Evolutionary conservation across 2,888 invertebrate species (phyloP).

Genomic region (Torymus aiolomorphi): DNA sequence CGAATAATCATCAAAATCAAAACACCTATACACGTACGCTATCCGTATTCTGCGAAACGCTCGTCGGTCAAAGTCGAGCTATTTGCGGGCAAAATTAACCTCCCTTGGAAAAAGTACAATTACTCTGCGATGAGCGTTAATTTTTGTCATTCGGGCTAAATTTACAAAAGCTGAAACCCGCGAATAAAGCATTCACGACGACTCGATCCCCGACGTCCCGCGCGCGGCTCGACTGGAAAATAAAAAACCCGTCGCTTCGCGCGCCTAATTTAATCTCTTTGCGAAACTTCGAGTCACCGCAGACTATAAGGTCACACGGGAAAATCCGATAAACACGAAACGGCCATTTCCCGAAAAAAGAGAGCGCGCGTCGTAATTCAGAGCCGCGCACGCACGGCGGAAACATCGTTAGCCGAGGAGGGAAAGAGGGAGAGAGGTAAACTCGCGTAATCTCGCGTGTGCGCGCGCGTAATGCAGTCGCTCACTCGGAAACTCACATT

Average conservation of each 20-base stretch:
- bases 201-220: background rate
- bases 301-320: background rate
- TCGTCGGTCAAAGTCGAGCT: too few relatives aligned
- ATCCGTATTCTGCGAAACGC: too few relatives aligned
- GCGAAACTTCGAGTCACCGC: background rate
- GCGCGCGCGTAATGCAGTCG: slow-evolving; percentile 26
- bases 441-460: slow-evolving; percentile 32
- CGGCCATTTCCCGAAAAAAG: slow-evolving; percentile 19
- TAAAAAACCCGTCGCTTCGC: background rate
- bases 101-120: too few relatives aligned
- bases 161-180: background rate
- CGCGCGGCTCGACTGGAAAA: too few relatives aligned
- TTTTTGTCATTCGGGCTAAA: background rate
- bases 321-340: slow-evolving; percentile 29
- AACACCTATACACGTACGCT: too few relatives aligned
- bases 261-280: slow-evolving; percentile 17
- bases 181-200: background rate
- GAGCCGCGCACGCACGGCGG: background rate
- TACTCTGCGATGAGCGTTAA: too few relatives aligned
- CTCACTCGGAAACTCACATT: slow-evolving; percentile 22
- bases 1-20: too few relatives aligned
- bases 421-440: background rate
- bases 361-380: slow-evolving; percentile 10
- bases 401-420: slow-evolving; percentile 20
- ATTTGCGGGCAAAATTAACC: too few relatives aligned